Conservation (phyloP, 1,140 invertebrate genomes). For the Bilobella aurantiaca region DNA sequence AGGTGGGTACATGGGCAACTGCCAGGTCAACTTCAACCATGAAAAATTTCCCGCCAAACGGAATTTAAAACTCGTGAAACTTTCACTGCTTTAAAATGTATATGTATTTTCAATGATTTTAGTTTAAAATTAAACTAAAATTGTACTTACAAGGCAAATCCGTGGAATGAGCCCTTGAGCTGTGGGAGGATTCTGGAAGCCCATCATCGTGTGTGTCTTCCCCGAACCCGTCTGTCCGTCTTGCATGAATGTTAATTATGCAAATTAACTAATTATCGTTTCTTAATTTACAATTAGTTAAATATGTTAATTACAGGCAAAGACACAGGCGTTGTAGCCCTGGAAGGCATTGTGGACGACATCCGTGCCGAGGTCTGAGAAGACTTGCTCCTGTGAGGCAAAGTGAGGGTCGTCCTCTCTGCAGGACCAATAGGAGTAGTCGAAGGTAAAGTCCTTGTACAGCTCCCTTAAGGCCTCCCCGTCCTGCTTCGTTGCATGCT, state of each 20-base stretch:
- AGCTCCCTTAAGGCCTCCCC: slow-evolving; percentile 40
- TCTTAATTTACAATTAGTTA: not conserved
- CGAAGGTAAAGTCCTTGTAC: slow-evolving; percentile 83
- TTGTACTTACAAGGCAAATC: slow-evolving; percentile 64
- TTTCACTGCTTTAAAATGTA: too few relatives aligned
- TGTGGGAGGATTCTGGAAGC: slow-evolving; percentile 46
- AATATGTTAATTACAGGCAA: slow-evolving; percentile 45
- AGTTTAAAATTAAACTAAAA: too few relatives aligned
- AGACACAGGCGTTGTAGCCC: slow-evolving; percentile 80
- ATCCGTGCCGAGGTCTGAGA: slow-evolving; percentile 74
- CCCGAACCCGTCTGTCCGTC: slow-evolving; percentile 88
- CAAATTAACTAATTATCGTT: not conserved
- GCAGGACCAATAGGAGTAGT: slow-evolving; percentile 85
- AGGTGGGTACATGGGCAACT: too few relatives aligned
- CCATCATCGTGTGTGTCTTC: slow-evolving; percentile 99
- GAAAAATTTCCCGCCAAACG: too few relatives aligned
- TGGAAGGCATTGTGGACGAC: slow-evolving; percentile 88
- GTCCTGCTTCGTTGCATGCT: slow-evolving; percentile 28
- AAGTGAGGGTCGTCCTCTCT: slow-evolving; percentile 58
- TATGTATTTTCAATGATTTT: too few relatives aligned
- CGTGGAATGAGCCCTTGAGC: slow-evolving; percentile 74
- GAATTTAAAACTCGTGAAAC: too few relatives aligned
- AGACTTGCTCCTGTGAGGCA: slow-evolving; percentile 73
- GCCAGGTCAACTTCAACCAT: too few relatives aligned
- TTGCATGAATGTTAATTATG: slow-evolving; percentile 40